These are phyloP conservation scores for Oceanites oceanicus DNA, from an alignment of 2,113 vertebrate genomes.

Conservation along the genomic window DNA sequence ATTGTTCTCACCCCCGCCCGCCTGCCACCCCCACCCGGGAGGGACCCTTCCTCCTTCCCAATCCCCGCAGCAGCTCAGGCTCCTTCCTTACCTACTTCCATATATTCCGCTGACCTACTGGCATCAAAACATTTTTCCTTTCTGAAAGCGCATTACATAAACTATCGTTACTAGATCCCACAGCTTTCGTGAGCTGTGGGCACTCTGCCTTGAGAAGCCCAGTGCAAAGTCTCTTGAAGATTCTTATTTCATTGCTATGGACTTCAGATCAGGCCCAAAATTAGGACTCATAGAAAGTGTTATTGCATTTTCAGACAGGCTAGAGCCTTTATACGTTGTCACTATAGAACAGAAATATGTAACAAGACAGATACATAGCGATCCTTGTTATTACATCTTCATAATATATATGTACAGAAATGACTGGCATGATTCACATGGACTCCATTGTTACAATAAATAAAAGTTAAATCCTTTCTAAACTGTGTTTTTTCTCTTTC, in stretches of 20 bases:
- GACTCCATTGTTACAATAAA: neutral
- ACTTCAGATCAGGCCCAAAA: neutral
- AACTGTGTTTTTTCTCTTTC: neutral
- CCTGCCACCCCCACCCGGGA: conserved; percentile 24
- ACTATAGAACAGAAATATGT: neutral
- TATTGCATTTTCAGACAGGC: neutral
- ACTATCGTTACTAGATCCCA: neutral
- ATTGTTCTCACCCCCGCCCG: conserved; percentile 38
- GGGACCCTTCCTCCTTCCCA: conserved; percentile 47
- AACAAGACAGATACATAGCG: neutral
- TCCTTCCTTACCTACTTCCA: neutral
- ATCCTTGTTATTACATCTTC: neutral
- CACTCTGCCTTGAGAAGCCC: neutral
- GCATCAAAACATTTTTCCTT: neutral
- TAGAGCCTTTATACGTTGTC: neutral
- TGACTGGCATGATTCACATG: neutral
- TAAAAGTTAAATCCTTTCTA: neutral
- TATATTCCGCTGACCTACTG: neutral
- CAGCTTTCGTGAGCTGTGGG: neutral
- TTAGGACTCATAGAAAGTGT: neutral
- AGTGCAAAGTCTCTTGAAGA: neutral
- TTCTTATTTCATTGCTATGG: neutral
- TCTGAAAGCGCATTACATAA: neutral
- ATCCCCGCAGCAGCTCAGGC: neutral
- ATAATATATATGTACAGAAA: neutral